These are phyloP conservation scores for Drosophila longiperda DNA, from an alignment of 2,888 invertebrate species.

Conservation along the genomic window DNA sequence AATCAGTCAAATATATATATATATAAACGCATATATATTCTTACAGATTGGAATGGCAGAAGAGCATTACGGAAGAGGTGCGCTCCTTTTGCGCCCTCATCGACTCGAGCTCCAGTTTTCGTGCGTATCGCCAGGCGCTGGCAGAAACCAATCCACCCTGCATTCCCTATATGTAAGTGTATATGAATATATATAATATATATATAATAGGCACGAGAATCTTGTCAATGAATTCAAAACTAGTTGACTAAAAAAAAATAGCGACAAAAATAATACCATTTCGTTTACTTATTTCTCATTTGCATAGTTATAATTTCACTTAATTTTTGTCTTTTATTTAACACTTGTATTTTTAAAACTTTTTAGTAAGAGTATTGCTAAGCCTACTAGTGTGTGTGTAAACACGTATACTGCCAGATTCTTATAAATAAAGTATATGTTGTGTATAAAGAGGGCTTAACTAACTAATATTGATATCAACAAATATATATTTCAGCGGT, in stretches of 20 bases:
- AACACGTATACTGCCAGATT: background rate
- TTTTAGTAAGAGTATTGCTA: too few species aligned
- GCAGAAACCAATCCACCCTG: constrained; percentile 98
- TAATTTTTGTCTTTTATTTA: too few species aligned
- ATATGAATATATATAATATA: background rate
- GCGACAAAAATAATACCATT: background rate
- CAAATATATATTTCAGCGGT: constrained; percentile 88
- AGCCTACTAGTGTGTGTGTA: too few species aligned
- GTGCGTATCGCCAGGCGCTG: constrained; percentile 97
- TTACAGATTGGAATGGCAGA: constrained; percentile 96
- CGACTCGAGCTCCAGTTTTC: constrained; percentile 98
- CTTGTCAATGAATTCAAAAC: background rate
- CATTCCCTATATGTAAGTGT: constrained; percentile 98
- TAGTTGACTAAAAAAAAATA: background rate
- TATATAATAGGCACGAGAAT: background rate
- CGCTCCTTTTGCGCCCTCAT: constrained; percentile 98
- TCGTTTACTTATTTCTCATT: too few species aligned
- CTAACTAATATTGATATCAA: background rate
- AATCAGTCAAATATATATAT: background rate
- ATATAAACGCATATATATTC: background rate
- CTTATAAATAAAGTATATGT: background rate
- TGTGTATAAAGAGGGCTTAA: background rate
- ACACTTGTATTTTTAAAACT: too few species aligned
- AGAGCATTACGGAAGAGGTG: constrained; percentile 95
- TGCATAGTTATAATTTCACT: too few species aligned